Conservation (phyloP, 2,888 invertebrate genomes). For the Palloptera scutellata region DNA sequence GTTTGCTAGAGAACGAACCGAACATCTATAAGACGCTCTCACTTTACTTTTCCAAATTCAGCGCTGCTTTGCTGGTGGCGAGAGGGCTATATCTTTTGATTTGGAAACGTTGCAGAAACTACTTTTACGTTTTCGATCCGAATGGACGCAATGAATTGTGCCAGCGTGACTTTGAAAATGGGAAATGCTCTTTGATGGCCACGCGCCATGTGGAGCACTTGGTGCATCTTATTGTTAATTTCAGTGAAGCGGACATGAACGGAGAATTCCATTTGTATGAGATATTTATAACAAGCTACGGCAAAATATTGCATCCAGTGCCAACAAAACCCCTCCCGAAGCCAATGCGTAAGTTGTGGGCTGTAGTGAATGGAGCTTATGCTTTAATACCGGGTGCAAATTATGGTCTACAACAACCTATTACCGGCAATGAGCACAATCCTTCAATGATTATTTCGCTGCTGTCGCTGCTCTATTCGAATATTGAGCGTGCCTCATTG, state of each 20-base stretch:
- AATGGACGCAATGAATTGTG: conserved; percentile 58
- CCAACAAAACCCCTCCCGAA: conserved; percentile 29
- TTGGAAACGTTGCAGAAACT: conserved; percentile 66
- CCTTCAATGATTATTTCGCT: conserved; percentile 70
- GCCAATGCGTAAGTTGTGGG: conserved; percentile 49
- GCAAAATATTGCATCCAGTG: conserved; percentile 47
- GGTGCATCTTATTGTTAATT: conserved; percentile 55
- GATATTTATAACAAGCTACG: conserved; percentile 52
- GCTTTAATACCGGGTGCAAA: conserved; percentile 56
- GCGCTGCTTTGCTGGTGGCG: conserved; percentile 51
- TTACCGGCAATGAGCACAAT: conserved; percentile 59
- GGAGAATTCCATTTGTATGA: conserved; percentile 56
- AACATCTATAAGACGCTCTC: conserved; percentile 55
- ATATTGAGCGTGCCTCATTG: conserved; percentile 71
- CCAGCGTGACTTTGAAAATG: conserved; percentile 56
- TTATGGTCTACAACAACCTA: conserved; percentile 53
- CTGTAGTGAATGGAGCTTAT: conserved; percentile 54
- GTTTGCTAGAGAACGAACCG: conserved; percentile 50
- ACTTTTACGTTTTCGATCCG: conserved; percentile 72
- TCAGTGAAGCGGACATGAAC: conserved; percentile 45
- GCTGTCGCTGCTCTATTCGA: conserved; percentile 71
- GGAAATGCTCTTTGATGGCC: conserved; percentile 67
- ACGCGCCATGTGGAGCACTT: conserved; percentile 54
- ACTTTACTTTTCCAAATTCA: conserved; percentile 52
- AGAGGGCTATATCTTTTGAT: conserved; percentile 53